Base-by-base conservation (phyloP, 1,140 invertebrate genomes). In the Phymastichus coffea region DNA sequence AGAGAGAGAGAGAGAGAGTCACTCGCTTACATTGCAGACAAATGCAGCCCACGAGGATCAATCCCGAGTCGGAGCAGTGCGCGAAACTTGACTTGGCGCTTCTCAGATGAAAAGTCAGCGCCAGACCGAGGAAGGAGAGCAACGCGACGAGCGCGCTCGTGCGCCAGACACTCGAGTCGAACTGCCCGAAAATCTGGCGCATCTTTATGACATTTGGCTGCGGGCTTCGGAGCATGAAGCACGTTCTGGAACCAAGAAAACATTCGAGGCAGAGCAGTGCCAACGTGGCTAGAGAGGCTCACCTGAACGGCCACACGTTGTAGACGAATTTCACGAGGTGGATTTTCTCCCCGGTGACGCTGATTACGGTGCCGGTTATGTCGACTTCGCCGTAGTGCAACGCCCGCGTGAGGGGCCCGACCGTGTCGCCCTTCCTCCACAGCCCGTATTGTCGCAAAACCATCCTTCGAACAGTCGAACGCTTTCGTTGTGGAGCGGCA, bases 151-250 rank as follows among this genome's bases (percentile, higher is more conserved):
- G 30, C 48, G 22, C 35, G 2, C 22, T 23, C n/a, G 23, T 30
- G n/a, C 35, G 41, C 53, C 53, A 55, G 1, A 55, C 25, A 20
- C 48, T 15, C 8, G 19, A 48, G 4, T 10, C 23, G 2, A 57
- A 28, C 7, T 43, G 55, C 26, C 26, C 12, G 6, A 57, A 25
- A 20, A 57, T 37, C 26, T 57, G 15, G 4, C 17, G 15, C 2
- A 48, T 15, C 33, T 57, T 57, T 1, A 57, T 38, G 26, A 12
- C 15, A n/a, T 48, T 26, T 48, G 35, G 43, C 28, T 57, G 55
- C 9, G 46, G 46, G 17, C 26, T 48, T n/a, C 46, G 46, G n/a
- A 48, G 28, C 8, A 48, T 17, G n/a, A 48, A 48, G 41, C 41
- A 48, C 4, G 46, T 48, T 22, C 46, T 48, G 10, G 12, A 57